Conservation (phyloP, 2,888 invertebrate species). For the Drosophila kambysellisi region DNA sequence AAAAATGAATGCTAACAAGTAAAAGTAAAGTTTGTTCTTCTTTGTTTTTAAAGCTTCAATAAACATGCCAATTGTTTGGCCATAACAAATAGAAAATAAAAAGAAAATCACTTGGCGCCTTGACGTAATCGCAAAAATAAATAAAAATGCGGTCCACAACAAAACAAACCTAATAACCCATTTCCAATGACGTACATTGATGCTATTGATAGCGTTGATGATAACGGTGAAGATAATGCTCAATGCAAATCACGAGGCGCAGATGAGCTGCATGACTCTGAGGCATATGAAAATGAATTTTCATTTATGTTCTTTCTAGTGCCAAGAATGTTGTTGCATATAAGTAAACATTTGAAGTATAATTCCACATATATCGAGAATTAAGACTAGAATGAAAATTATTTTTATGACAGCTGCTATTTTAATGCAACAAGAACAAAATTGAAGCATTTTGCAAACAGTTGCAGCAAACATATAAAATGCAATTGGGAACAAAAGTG, state of each 20-base stretch:
- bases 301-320: not conserved
- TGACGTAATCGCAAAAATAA: constrained; percentile 18
- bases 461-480: constrained; percentile 48
- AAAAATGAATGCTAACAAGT: not conserved
- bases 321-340: constrained; percentile 29
- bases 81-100: not conserved
- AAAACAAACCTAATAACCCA: constrained; percentile 3
- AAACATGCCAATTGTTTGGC: not conserved
- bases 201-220: constrained; percentile 26
- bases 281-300: not conserved
- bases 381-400: constrained; percentile 22
- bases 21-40: not conserved
- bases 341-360: constrained; percentile 31
- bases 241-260: not conserved
- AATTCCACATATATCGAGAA: constrained; percentile 3
- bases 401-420: constrained; percentile 13
- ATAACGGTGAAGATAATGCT: constrained; percentile 4
- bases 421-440: constrained; percentile 27
- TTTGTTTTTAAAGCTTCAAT: not conserved
- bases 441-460: constrained; percentile 19
- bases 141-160: not conserved
- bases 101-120: constrained; percentile 17
- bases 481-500: constrained; percentile 49
- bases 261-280: constrained; percentile 17
- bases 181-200: constrained; percentile 41